Conservation (phyloP, 1,140 invertebrate genomes). For the Stegodyphus dumicola region DNA sequence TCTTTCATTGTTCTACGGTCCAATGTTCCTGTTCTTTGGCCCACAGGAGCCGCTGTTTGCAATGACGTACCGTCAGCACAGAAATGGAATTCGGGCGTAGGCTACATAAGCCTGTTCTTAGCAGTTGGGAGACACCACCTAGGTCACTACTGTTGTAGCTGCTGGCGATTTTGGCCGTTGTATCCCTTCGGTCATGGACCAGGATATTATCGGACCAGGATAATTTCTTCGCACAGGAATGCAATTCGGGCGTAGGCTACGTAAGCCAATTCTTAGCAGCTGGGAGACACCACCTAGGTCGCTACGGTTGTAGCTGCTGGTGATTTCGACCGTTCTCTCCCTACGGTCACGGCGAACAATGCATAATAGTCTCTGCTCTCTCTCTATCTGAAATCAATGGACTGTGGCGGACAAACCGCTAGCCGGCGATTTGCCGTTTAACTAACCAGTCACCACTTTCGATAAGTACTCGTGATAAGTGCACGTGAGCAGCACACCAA, state of each 20-base stretch:
- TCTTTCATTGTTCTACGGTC: background rate
- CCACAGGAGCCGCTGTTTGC: background rate
- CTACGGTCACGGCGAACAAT: background rate
- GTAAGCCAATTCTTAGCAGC: no score
- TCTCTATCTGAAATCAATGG: no score
- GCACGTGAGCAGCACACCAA: no score
- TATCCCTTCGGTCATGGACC: background rate
- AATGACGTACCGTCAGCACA: background rate
- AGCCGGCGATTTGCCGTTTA: background rate
- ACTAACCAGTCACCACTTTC: no score
- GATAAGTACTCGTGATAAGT: no score
- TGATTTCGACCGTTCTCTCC: no score
- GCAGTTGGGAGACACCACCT: background rate
- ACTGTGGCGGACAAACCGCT: background rate
- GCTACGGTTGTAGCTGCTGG: no score
- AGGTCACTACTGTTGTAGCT: background rate
- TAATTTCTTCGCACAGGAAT: no score
- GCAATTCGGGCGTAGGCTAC: no score
- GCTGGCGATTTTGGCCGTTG: background rate
- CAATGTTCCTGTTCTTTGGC: background rate
- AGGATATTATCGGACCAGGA: no score
- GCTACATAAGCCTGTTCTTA: background rate
- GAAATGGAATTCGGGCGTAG: background rate
- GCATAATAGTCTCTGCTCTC: background rate
- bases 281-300: no score